phyloP scores from a whole-genome alignment of 2,888 invertebrate genomes.

The Ornithoptera priamus region DNA sequence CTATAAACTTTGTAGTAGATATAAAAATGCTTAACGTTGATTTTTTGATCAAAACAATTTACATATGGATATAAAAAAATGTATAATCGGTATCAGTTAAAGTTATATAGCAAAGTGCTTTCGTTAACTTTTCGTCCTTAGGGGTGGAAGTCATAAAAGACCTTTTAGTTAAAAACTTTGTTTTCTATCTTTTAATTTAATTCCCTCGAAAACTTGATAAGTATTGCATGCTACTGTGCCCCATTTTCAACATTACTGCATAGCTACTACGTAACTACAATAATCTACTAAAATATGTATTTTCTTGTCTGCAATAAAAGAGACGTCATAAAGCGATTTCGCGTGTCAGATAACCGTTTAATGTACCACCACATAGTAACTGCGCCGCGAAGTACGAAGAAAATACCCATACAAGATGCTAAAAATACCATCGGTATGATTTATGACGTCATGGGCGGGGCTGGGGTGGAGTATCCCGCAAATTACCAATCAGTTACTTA shows the following conservation, averaged over 20 bases:
- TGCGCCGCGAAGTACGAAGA: constrained; percentile 4
- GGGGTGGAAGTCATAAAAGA: background rate
- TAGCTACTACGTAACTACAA: background rate
- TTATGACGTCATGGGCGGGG: constrained; percentile 18
- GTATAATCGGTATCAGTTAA: background rate
- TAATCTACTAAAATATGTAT: background rate
- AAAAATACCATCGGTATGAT: constrained; percentile 9
- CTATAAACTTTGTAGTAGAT: too few species aligned
- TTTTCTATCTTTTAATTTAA: background rate
- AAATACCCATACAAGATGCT: constrained; percentile 12
- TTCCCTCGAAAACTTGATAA: too few species aligned
- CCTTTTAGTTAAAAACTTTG: background rate
- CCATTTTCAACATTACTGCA: background rate
- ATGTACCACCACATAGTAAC: constrained; percentile 8
- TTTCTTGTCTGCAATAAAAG: constrained; percentile 6
- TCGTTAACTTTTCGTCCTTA: background rate
- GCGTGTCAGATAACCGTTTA: constrained; percentile 9
- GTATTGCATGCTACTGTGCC: background rate
- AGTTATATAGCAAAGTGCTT: background rate
- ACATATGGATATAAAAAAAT: background rate
- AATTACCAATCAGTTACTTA: constrained; percentile 20
- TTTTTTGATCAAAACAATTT: too few species aligned
- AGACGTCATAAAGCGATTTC: constrained; percentile 2
- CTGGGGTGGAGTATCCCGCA: constrained; percentile 10
- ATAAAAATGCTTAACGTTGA: too few species aligned